A percentile compares a stretch with the other conserved stretches of the same genome.
Evolutionary conservation across 2,113 vertebrate species (phyloP).

Genomic region (Arenaria interpres): DNA sequence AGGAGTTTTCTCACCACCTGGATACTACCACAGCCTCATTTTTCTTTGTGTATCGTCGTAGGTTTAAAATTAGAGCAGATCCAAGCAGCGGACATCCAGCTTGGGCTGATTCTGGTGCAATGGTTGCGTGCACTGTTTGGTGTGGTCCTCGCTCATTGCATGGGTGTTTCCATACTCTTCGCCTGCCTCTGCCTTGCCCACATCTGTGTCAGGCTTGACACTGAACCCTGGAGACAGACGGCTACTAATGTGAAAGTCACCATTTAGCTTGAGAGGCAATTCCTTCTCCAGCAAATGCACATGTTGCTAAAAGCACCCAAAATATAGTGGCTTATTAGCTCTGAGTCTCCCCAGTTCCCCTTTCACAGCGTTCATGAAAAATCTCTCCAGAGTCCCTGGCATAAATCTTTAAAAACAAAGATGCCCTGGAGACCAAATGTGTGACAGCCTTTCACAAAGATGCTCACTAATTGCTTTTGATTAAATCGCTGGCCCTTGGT

Average conservation of each 20-base stretch:
- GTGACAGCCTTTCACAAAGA: background rate
- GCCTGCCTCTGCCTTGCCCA: background rate
- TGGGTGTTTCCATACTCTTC: background rate
- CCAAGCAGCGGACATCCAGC: no score
- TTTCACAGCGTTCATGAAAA: background rate
- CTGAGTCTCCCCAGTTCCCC: background rate
- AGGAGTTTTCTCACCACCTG: background rate
- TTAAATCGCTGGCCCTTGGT: background rate
- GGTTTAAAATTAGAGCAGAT: background rate
- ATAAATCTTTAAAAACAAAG: background rate
- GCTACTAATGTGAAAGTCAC: background rate
- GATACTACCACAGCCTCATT: background rate
- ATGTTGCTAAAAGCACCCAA: background rate
- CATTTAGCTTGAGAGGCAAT: background rate
- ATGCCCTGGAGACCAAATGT: background rate
- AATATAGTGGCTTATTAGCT: background rate
- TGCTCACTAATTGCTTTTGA: background rate
- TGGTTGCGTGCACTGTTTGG: background rate
- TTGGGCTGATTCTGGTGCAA: background rate
- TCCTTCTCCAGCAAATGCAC: background rate
- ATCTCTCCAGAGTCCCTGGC: background rate
- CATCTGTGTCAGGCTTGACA: background rate
- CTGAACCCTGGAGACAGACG: background rate
- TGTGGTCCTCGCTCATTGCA: rapidly evolving
- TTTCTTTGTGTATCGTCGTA: background rate